Conservation (phyloP, 2,113 vertebrate species). For the Hemichromis elongatus region DNA sequence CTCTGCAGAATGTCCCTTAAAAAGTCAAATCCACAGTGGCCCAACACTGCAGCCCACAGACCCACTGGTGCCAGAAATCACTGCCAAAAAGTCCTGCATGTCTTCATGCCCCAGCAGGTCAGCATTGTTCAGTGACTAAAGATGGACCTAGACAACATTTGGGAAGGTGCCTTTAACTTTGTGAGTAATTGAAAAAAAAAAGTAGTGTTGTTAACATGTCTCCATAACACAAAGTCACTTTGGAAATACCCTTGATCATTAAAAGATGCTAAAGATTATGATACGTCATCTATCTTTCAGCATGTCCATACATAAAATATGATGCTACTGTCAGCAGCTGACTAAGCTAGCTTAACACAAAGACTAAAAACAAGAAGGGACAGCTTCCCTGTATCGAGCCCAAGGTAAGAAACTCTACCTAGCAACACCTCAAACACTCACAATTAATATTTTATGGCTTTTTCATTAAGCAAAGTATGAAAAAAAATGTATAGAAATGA, state of each 20-base stretch:
- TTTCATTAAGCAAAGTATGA: neutral
- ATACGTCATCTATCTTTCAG: neutral
- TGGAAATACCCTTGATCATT: neutral
- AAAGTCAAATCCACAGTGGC: neutral
- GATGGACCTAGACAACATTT: accelerated
- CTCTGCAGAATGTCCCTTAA: neutral
- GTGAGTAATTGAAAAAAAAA: neutral
- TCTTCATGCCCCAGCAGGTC: neutral
- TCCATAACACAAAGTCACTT: neutral
- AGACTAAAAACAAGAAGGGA: neutral
- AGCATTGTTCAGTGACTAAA: neutral
- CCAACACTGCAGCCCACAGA: neutral
- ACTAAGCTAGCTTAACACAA: neutral
- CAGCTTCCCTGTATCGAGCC: neutral
- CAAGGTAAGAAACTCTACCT: neutral
- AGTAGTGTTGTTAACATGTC: neutral
- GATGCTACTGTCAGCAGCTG: neutral
- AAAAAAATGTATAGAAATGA: neutral
- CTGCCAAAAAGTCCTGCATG: accelerated
- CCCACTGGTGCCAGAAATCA: neutral
- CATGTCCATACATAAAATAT: neutral
- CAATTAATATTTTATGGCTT: neutral
- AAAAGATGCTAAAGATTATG: neutral
- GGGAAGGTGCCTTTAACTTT: neutral
- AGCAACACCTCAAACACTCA: neutral